phyloP scores from a whole-genome alignment of 2,797 vertebrate species.

The Notolabrus celidotus region DNA sequence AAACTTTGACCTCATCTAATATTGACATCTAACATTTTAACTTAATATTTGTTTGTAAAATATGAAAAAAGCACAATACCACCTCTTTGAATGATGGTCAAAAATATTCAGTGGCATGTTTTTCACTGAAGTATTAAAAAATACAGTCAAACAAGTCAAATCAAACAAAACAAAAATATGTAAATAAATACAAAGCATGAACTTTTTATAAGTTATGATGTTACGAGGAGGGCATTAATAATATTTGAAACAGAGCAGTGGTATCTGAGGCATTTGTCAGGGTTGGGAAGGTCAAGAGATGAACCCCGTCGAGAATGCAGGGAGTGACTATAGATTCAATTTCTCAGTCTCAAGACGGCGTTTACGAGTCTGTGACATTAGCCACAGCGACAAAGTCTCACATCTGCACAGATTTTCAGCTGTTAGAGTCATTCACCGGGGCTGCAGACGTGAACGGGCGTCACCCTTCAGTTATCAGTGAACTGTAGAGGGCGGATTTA shows the following conservation, averaged over 20 bases:
- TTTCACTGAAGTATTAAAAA: neutral
- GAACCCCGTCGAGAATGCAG: slow-evolving; percentile 53
- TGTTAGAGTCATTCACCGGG: slow-evolving; percentile 71
- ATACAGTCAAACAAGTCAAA: neutral
- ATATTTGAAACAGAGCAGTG: slow-evolving; percentile 1
- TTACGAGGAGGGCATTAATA: neutral
- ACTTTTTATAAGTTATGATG: neutral
- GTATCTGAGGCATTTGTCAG: slow-evolving; percentile 40
- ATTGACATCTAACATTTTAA: too few relatives aligned
- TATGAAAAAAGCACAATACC: too few relatives aligned
- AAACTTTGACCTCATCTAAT: too few relatives aligned
- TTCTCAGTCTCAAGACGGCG: slow-evolving; percentile 51
- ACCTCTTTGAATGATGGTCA: too few relatives aligned
- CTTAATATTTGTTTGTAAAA: too few relatives aligned
- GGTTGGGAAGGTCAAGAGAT: slow-evolving; percentile 49
- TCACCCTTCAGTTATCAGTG: slow-evolving; percentile 53
- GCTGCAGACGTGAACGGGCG: slow-evolving; percentile 25
- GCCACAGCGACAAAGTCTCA: slow-evolving; percentile 71
- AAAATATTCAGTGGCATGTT: too few relatives aligned
- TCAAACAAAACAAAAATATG: neutral
- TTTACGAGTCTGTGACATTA: slow-evolving; percentile 77
- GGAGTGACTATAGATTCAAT: slow-evolving; percentile 65
- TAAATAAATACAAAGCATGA: too few relatives aligned
- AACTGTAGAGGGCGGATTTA: slow-evolving; percentile 36
- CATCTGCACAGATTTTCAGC: slow-evolving; percentile 78